Evolutionary conservation across 2,797 vertebrate species (phyloP).

Genomic region (Chelidonichthys spinosus): DNA sequence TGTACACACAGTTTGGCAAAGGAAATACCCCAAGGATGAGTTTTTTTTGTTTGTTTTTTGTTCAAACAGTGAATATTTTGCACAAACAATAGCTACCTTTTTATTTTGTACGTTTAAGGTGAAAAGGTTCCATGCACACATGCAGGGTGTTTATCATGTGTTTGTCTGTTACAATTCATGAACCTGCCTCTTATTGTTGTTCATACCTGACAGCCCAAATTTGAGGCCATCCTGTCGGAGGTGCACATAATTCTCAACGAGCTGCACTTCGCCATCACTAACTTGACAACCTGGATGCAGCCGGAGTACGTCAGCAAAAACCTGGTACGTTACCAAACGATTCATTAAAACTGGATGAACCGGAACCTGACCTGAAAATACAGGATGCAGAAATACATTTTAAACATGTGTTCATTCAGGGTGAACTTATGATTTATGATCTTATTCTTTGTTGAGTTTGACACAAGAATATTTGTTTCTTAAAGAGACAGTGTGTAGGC

Average conservation of each 20-base stretch:
- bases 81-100: background rate
- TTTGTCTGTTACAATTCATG: background rate
- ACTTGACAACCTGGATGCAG: slow-evolving; percentile 81
- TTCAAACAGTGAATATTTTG: background rate
- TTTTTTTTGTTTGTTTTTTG: too few species aligned
- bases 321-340: slow-evolving; percentile 65
- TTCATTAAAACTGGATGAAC: background rate
- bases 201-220: slow-evolving; percentile 76
- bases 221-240: slow-evolving; percentile 82
- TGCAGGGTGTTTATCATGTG: background rate
- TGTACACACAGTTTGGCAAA: too few species aligned
- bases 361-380: too few species aligned
- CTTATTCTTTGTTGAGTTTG: too few species aligned
- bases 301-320: slow-evolving; percentile 76
- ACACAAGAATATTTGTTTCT: too few species aligned
- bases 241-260: slow-evolving; percentile 79
- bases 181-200: background rate
- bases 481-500: too few species aligned
- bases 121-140: background rate
- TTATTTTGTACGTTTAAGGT: background rate
- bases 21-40: too few species aligned
- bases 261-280: slow-evolving; percentile 65
- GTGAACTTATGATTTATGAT: too few species aligned
- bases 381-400: too few species aligned
- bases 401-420: too few species aligned